Evolutionary conservation across 2,113 vertebrate genomes (phyloP), one percentile per base, ranked within the genome.

Genomic region (Amia ocellicauda): DNA sequence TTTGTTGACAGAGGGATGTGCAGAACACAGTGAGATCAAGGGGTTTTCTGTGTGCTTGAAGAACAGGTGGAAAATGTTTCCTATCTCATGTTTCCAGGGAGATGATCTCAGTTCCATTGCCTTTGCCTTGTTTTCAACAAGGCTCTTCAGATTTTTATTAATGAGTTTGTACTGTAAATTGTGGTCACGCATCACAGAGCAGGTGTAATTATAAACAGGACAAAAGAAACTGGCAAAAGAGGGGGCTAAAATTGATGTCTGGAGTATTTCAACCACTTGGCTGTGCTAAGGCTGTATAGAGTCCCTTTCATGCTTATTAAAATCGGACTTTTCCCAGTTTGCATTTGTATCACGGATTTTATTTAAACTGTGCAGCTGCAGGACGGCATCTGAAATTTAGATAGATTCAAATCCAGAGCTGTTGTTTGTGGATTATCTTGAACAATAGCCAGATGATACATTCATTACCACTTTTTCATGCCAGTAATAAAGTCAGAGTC

Each of bases 41-140:
- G 53, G 43, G 23, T 47, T 27, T 4, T 57, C 40, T 20, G 10
- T 41, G 4, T 36, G 22, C 20, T 54, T 20, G 17, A 36, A 1
- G 0, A 56, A 66, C 70, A 68, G 67, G 68, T 73, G 28, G 36
- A 66, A 80, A 80, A 82, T 72, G 74, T 83, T 72, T 77, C 80
- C 77, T 82, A 67, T 78, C 72, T 71, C 73, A 69, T 74, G 86
- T 92, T 93, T 91, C 86, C 86, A 91, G 78, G 86, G 92, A 86
- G 83, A 91, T 80, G 63, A 58, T 68, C 74, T 73, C 66, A 72
- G 81, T 84, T 76, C 79, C 80, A 80, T 73, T 86, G 73, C 78
- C 59, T 67, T 72, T 82, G 82, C 73, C 78, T 82, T 86, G 78
- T 74, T 69, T 80, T 72, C 74, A 85, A 77, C 67, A 83, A 78